Evolutionary conservation across 2,888 invertebrate genomes (phyloP), one percentile per base, ranked within the genome.

Genomic region (Mesodorylaimus sp.): DNA sequence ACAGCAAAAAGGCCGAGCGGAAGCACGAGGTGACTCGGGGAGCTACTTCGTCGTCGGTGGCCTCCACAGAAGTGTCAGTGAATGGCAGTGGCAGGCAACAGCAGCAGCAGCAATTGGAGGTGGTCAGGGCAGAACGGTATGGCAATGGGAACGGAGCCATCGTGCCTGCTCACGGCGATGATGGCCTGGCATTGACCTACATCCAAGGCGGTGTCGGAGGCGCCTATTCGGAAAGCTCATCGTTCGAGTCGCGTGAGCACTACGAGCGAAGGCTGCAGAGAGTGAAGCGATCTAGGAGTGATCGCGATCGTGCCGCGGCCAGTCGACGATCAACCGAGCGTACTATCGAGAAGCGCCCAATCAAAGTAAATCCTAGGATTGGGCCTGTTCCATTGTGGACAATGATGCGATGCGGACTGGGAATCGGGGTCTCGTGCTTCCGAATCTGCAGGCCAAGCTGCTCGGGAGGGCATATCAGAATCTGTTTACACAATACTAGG

Each of bases 1-100:
- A 81, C 51, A 55, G 57, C 49, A 57, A 57, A 50, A 61, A 61
- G 53, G 57, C 60, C 26, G 60, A 61, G 52, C 56, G 59, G 32
- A 65, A 63, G 53, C 61, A 60, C 41, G 60, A 62, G 39, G 52
- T 55, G 32, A 56, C 58, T n/a, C 55, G 26, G 21, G 13, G 3
- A 3, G 28, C 10, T 27, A 26, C 10, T 46, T 44, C 47, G 29
- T 58, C 60, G 27, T 82, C 83, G 54, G 73, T 82, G 66, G 45
- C 16, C 45, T 54, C 43, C 51, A 47, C 52, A 53, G 45, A 45
- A 52, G 44, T 42, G 48, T 26, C 37, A 45, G 49, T 27, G 36
- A 27, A 26, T 47, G 24, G 37, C 37, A 2, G 54, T 54, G 25
- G 54, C 52, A 25, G 50, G 53, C 39, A 39, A 45, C 23, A 32